Percentiles rank a stretch among this genome's conserved stretches.
phyloP scores from a whole-genome alignment of 2,888 invertebrate species.

The Horisme vitalbata region DNA sequence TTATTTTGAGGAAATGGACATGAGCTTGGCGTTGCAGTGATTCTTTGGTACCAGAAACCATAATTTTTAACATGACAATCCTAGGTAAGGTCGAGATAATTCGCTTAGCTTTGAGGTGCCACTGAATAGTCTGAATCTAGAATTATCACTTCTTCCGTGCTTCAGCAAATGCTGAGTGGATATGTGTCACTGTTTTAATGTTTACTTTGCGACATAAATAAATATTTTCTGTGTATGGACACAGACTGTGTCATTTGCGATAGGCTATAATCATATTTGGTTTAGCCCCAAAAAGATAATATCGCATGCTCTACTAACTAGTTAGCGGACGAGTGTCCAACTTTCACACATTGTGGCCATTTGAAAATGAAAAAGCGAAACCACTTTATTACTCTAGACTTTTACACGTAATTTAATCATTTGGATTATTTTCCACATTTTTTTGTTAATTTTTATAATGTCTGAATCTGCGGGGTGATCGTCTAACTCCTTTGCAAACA shows the following conservation, averaged over 20 bases:
- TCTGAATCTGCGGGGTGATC: too few species aligned
- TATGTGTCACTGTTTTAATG: too few species aligned
- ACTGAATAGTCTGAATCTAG: too few species aligned
- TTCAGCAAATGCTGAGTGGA: too few species aligned
- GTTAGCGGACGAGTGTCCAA: constrained; percentile 51
- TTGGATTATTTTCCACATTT: not conserved
- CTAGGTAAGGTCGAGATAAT: too few species aligned
- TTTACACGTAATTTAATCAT: constrained; percentile 8
- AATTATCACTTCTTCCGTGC: too few species aligned
- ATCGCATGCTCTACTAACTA: constrained; percentile 67
- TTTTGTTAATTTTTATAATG: too few species aligned
- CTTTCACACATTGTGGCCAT: constrained; percentile 59
- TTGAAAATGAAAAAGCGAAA: constrained; percentile 35
- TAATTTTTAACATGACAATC: too few species aligned
- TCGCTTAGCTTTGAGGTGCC: too few species aligned
- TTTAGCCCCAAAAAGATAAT: constrained; percentile 26
- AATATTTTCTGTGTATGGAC: too few species aligned
- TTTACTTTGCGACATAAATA: too few species aligned
- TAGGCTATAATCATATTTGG: constrained; percentile 8
- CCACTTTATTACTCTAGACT: constrained; percentile 1
- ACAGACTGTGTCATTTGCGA: constrained; percentile 36
- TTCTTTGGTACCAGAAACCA: constrained; percentile 14
- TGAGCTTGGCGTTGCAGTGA: constrained; percentile 13
- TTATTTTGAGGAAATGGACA: constrained; percentile 33
- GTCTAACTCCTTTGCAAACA: too few species aligned